Evolutionary conservation across 2,113 vertebrate genomes (phyloP).

Genomic region (Ailuropoda melanoleuca): DNA sequence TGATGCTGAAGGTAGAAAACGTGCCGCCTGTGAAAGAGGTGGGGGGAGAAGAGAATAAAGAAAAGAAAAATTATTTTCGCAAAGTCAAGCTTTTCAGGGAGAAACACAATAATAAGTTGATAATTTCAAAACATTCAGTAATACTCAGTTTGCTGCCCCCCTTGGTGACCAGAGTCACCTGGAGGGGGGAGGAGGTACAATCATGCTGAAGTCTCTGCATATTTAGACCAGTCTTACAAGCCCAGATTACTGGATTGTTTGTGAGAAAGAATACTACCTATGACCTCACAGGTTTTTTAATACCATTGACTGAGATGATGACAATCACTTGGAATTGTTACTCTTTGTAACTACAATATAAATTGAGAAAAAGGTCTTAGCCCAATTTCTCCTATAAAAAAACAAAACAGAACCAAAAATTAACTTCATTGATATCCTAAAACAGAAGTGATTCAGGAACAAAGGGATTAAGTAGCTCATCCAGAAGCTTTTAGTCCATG

Average conservation of each 20-base stretch:
- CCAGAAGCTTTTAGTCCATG: background rate
- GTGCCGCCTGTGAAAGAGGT: constrained; percentile 85
- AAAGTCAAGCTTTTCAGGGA: constrained; percentile 28
- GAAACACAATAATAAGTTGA: background rate
- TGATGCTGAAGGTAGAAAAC: constrained; percentile 93
- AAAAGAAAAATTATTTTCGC: background rate
- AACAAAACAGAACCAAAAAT: constrained; percentile 38
- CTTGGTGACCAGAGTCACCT: background rate
- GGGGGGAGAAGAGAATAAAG: background rate
- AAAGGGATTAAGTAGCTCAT: background rate
- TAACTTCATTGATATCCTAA: background rate
- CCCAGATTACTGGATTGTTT: background rate
- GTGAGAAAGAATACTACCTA: background rate
- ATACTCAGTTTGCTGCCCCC: background rate
- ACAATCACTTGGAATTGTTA: background rate
- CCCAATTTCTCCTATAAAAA: background rate
- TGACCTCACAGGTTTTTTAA: background rate
- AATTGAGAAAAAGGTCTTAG: constrained; percentile 28
- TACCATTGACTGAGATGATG: background rate
- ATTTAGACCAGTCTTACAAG: background rate
- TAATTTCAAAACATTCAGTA: constrained; percentile 7
- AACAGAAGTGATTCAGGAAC: constrained; percentile 42
- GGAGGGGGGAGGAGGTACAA: background rate
- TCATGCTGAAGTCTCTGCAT: background rate
- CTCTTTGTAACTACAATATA: background rate